Evolutionary conservation across 2,113 vertebrate genomes (phyloP), one percentile per base, ranked within the genome.

Genomic region (Chaetorhynchus papuensis): DNA sequence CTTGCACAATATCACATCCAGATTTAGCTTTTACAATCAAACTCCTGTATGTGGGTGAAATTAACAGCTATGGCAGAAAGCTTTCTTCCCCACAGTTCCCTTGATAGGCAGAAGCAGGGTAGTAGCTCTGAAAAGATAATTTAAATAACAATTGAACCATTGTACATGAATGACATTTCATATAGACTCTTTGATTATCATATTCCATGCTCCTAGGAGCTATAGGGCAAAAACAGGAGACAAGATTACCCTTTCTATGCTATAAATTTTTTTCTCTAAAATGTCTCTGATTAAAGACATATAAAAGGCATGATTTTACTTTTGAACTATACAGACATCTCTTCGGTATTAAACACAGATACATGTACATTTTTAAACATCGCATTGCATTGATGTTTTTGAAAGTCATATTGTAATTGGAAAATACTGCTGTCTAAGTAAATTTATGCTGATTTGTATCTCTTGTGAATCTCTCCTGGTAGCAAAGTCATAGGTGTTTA

Each of bases 111-210:
- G 44, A 80, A 87, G 18, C 56, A 68, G 33, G 16, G 11, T 68
- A 83, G 61, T 59, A 83, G 72, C 80, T 79, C 72, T 78, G 64
- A 91, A 90, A 80, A 95, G 77, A 65, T 47, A 60, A 96, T 96
- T 96, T 96, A 94, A 96, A 97, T 96, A 83, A 92, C 83, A 96
- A 94, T 72, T 72, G 78, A 90, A 87, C 56, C 37, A 94, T 84
- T 90, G 52, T 85, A 80, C 33, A 89, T 33, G 49, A 94, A 86
- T 87, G 79, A 8, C 60, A 87, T 86, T 96, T 96, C 50, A 42
- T 79, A 89, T 61, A 78, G 76, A 33, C 57, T 76, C 39, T 72
- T 89, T 91, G 59, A 95, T 93, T 91, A 79, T 44, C 56, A 41
- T 61, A 78, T 68, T 84, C 86, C 44, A 52, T 87, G 56, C 18